Evolutionary conservation across 2,113 vertebrate genomes (phyloP).

Genomic region (Panthera tigris): DNA sequence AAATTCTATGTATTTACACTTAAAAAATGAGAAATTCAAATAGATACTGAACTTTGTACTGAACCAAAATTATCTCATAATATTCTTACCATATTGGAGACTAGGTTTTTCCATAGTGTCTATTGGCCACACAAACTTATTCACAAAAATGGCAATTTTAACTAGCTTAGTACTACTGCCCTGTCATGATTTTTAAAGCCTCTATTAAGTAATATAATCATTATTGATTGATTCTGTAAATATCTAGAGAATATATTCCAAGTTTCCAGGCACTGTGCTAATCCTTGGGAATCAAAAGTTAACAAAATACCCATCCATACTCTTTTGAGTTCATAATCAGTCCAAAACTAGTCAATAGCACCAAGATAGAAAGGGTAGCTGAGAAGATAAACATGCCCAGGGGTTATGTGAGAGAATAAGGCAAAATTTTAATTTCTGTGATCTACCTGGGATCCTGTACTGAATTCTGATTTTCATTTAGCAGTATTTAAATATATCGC

Average conservation of each 20-base stretch:
- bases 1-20: not conserved
- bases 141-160: not conserved
- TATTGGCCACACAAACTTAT: not conserved
- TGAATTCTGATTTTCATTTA: not conserved
- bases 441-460: not conserved
- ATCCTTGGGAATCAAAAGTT: not conserved
- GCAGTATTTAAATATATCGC: not conserved
- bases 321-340: not conserved
- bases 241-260: not conserved
- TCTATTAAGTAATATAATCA: not conserved
- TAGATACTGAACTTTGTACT: not conserved
- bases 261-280: not conserved
- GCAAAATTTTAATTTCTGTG: not conserved
- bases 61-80: not conserved
- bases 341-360: not conserved
- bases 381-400: not conserved
- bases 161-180: not conserved
- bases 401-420: not conserved
- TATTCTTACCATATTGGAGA: not conserved
- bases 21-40: not conserved
- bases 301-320: not conserved
- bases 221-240: not conserved
- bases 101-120: not conserved
- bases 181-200: not conserved
- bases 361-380: not conserved